phyloP scores from a whole-genome alignment of 1,140 invertebrate genomes.

The Eurosta solidaginis region DNA sequence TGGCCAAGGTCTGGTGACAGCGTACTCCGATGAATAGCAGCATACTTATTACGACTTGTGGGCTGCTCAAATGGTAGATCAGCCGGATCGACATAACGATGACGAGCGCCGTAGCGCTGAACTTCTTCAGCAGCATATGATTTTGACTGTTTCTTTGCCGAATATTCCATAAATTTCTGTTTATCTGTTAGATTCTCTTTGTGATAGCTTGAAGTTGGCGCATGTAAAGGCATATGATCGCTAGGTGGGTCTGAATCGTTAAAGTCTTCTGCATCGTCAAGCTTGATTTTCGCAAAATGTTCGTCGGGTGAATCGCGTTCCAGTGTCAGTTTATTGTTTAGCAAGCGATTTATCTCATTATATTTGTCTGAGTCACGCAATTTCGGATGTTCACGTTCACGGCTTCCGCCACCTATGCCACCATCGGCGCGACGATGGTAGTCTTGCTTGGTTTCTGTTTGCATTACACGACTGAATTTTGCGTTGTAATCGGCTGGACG shows the following conservation, averaged over 20 bases:
- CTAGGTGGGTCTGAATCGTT: conserved; percentile 47
- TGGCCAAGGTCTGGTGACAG: conserved; percentile 35
- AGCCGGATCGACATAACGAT: conserved; percentile 52
- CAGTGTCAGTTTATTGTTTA: conserved; percentile 50
- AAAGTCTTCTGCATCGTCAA: conserved; percentile 44
- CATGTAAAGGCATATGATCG: conserved; percentile 34
- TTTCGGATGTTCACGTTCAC: conserved; percentile 33
- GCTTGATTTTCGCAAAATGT: conserved; percentile 29
- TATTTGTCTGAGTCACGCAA: conserved; percentile 50
- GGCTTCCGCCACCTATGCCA: not conserved
- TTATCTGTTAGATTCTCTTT: conserved; percentile 57
- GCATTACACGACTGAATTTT: conserved; percentile 54
- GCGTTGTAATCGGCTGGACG: conserved; percentile 56
- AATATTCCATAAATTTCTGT: conserved; percentile 55
- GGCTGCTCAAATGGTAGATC: conserved; percentile 48
- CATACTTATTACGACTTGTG: conserved; percentile 46
- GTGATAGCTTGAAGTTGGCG: conserved; percentile 39
- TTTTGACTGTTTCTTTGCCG: conserved; percentile 44
- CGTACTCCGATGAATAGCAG: conserved; percentile 43
- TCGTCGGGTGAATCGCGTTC: conserved; percentile 36
- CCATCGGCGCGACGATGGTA: conserved; percentile 26
- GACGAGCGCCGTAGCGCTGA: conserved; percentile 49
- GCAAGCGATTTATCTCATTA: conserved; percentile 52
- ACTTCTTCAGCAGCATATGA: conserved; percentile 44
- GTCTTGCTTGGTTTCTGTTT: conserved; percentile 43